These are phyloP conservation scores for Petaurus breviceps DNA, from an alignment of 2,113 vertebrate genomes.

Conservation along the genomic window DNA sequence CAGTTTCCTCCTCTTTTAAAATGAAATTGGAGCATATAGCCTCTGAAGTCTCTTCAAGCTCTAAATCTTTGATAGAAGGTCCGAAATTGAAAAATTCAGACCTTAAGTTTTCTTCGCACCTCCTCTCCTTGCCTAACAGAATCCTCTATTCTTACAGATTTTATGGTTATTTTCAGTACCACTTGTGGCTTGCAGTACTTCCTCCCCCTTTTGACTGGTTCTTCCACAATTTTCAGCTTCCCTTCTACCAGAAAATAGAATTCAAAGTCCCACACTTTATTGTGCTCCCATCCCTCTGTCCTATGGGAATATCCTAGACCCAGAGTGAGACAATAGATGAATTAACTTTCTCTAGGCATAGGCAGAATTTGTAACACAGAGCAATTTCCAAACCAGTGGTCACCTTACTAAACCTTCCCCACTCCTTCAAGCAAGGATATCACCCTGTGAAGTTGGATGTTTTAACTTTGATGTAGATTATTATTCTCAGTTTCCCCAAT, in stretches of 20 bases:
- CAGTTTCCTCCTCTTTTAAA: not conserved
- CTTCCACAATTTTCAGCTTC: not conserved
- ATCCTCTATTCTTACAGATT: not conserved
- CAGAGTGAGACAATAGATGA: not conserved
- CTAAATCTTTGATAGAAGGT: not conserved
- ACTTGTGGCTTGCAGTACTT: not conserved
- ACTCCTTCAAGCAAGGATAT: not conserved
- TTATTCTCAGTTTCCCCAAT: not conserved
- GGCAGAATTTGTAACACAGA: not conserved
- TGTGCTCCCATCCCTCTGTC: not conserved
- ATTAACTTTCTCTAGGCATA: not conserved
- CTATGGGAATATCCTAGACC: not conserved
- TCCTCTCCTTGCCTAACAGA: not conserved
- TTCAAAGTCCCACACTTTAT: not conserved
- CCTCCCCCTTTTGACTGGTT: not conserved
- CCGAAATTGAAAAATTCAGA: not conserved
- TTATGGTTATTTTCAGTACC: not conserved
- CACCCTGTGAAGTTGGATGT: not conserved
- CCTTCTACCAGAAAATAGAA: not conserved
- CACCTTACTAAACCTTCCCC: not conserved
- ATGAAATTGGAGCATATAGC: not conserved
- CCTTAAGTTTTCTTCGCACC: not conserved
- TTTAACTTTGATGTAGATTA: not conserved
- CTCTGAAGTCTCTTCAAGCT: not conserved
- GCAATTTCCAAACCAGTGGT: not conserved